These are phyloP conservation scores for Aptenodytes patagonicus DNA, from an alignment of 2,113 vertebrate species.

Conservation along the genomic window DNA sequence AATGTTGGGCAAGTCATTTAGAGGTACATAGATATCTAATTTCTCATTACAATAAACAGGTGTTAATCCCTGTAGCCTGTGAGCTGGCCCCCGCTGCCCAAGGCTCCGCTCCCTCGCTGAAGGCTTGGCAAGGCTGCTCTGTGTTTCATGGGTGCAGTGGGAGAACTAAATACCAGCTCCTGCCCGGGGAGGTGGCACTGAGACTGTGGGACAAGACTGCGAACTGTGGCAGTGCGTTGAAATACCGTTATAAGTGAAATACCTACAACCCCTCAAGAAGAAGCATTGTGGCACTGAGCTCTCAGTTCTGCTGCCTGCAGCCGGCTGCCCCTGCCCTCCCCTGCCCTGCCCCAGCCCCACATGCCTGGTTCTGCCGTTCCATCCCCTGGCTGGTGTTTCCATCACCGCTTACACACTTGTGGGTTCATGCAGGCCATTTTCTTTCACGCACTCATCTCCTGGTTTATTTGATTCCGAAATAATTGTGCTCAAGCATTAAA, in stretches of 20 bases:
- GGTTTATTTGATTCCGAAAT: background rate
- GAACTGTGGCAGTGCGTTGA: background rate
- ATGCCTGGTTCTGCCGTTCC: fast-evolving
- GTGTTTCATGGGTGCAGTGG: background rate
- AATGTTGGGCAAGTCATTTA: too few relatives aligned
- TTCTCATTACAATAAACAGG: background rate
- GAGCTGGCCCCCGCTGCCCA: background rate
- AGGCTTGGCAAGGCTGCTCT: background rate
- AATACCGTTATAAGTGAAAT: too few relatives aligned
- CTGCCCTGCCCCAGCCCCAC: background rate
- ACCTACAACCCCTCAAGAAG: too few relatives aligned
- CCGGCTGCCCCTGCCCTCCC: background rate
- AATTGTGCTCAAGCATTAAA: background rate
- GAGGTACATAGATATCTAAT: fast-evolving
- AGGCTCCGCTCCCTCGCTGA: background rate
- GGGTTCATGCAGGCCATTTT: background rate
- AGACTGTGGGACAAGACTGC: fast-evolving
- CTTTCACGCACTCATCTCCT: background rate
- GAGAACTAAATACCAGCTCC: background rate
- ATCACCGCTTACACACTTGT: background rate
- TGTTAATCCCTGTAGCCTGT: too few relatives aligned
- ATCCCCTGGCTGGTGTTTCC: fast-evolving
- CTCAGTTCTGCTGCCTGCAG: background rate
- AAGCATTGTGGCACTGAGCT: fast-evolving
- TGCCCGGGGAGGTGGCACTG: background rate